Evolutionary conservation across 2,113 vertebrate genomes (phyloP).

Genomic region (Microtus ochrogaster): DNA sequence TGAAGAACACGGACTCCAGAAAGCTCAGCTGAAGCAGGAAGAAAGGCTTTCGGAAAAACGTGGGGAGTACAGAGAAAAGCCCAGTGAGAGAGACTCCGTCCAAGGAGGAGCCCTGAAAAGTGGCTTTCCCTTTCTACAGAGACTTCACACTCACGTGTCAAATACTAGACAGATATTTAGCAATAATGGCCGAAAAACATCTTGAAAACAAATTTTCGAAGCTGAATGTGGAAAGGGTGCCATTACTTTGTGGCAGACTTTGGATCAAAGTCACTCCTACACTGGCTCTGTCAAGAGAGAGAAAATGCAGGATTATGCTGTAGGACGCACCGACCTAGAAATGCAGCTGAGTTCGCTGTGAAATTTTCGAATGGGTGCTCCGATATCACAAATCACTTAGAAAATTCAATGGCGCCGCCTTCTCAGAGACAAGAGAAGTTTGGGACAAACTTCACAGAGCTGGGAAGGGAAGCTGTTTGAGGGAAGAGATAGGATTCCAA

Average conservation of each 20-base stretch:
- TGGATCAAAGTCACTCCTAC: not conserved
- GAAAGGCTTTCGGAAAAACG: not conserved
- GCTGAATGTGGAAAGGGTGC: not conserved
- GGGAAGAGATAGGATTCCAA: constrained; percentile 94
- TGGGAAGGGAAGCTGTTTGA: constrained; percentile 97
- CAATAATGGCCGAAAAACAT: not conserved
- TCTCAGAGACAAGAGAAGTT: constrained; percentile 90
- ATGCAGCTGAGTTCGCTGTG: not conserved
- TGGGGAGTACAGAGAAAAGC: not conserved
- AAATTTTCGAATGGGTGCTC: not conserved
- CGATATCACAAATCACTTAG: constrained; percentile 76
- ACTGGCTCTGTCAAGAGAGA: not conserved
- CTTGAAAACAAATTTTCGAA: not conserved
- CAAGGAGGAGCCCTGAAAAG: not conserved
- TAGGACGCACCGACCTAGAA: not conserved
- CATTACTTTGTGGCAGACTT: not conserved
- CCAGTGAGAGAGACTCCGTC: not conserved
- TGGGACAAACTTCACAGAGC: constrained; percentile 92
- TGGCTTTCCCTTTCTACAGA: not conserved
- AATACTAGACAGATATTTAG: not conserved
- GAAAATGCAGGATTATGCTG: not conserved
- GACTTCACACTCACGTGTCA: not conserved
- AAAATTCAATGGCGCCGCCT: constrained; percentile 94
- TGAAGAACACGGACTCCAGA: not conserved
- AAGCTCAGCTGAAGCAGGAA: not conserved